Percentiles rank a stretch among this genome's conserved stretches.
Conservation (phyloP, 2,888 invertebrate genomes). For the Drosophila kanekoi region DNA sequence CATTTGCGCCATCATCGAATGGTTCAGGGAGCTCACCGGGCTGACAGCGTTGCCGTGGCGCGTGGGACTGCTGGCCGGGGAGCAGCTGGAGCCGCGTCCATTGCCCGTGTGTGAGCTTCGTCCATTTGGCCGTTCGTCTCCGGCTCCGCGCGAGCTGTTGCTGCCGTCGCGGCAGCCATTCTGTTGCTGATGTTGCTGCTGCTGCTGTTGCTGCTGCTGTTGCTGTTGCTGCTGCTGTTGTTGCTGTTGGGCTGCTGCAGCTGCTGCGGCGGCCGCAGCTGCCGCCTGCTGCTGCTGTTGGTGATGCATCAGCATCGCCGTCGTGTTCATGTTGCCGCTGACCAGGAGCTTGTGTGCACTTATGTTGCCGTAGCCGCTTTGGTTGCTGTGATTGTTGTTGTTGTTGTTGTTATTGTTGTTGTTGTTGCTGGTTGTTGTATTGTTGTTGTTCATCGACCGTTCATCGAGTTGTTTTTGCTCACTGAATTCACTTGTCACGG, state of each 20-base stretch:
- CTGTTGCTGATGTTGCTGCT: conserved; percentile 80
- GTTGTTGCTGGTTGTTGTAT: conserved; percentile 59
- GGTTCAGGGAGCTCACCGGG: conserved; percentile 84
- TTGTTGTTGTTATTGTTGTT: conserved; percentile 55
- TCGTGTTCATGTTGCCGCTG: conserved; percentile 77
- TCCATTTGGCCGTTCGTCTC: conserved; percentile 77
- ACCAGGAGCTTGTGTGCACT: conserved; percentile 48
- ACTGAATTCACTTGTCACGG: conserved; percentile 86
- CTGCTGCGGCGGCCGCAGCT: conserved; percentile 67
- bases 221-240: conserved; percentile 72
- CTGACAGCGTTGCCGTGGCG: conserved; percentile 84
- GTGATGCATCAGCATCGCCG: conserved; percentile 83
- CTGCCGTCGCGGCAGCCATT: conserved; percentile 81
- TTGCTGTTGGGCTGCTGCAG: conserved; percentile 70
- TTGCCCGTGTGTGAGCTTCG: conserved; percentile 74
- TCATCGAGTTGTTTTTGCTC: conserved; percentile 63
- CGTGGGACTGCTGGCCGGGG: conserved; percentile 83
- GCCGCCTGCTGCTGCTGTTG: conserved; percentile 79
- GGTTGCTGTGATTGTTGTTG: conserved; percentile 33
- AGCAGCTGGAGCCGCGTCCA: conserved; percentile 84
- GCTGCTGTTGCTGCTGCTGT: conserved; percentile 78
- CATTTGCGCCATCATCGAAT: conserved; percentile 85
- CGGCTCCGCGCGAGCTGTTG: conserved; percentile 77
- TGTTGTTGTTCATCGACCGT: conserved; percentile 67
- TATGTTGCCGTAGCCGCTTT: conserved; percentile 26